Evolutionary conservation across 2,797 vertebrate species (phyloP), one percentile per base, ranked within the genome.

Genomic region (Mus caroli): DNA sequence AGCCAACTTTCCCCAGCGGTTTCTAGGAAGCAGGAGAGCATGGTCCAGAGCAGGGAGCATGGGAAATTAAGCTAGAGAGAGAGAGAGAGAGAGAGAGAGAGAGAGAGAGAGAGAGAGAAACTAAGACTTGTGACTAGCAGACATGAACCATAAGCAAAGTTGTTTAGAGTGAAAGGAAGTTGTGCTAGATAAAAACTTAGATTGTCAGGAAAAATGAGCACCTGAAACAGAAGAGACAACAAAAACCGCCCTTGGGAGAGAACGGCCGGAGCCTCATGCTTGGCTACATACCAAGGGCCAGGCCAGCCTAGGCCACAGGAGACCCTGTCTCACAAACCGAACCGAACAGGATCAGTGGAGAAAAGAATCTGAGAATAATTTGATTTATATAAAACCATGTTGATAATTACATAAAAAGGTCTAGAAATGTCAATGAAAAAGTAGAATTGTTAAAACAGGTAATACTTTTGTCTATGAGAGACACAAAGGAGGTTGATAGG

Each of bases 151-250:
- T 60, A 69, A 71, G 50, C 40, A 34, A 46, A 62, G 6, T 8
- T 94, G 94, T 83, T 96, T 12, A 40, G 19, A 9, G n/a, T 79
- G 43, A 90, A 94, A 90, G 20, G 24, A 76, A 88, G 78, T 94
- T 64, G 87, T 80, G 73, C 1, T 17, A 88, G 60, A 93, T 12
- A 83, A 28, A 84, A 97, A 76, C 37, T 40, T 52, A 22, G n/a
- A 79, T 76, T 71, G 90, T 92, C 31, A 82, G 87, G 60, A 67
- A 71, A 85, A 67, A 22, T 13, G 73, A 88, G 26, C 52, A 91
- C 43, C 24, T 60, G 24, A 95, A 73, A 88, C 71, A 90, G 17
- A 67, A 54, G 54, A 46, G 28, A 84, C 24, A 62, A 22, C 60
- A 46, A 20, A 46, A 31, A 34, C 28, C 46, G 82, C 10, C 4